These are phyloP conservation scores for Augochlorella aurata DNA, from an alignment of 2,888 invertebrate species.

Conservation along the genomic window DNA sequence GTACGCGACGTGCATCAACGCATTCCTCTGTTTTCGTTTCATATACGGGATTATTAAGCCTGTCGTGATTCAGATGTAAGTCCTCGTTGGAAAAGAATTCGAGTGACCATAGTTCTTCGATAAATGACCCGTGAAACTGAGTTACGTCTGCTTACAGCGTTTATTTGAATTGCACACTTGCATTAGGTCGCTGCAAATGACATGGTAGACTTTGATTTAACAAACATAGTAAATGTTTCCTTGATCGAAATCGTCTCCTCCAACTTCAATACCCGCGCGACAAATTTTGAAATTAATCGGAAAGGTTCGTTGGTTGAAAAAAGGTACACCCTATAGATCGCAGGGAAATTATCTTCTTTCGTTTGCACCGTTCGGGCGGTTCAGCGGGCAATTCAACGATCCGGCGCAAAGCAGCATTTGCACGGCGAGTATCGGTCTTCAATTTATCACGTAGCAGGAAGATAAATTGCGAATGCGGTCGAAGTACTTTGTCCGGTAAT, in stretches of 20 bases:
- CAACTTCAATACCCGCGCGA: no score
- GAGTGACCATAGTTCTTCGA: no score
- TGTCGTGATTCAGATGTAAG: no score
- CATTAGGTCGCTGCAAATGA: no score
- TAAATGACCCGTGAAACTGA: no score
- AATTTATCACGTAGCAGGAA: conserved; percentile 32
- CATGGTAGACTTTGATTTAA: no score
- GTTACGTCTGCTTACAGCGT: no score
- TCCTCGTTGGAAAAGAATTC: no score
- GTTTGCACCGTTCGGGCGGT: conserved; percentile 12
- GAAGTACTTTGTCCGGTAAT: conserved; percentile 39
- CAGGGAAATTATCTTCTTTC: conserved; percentile 20
- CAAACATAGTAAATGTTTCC: no score
- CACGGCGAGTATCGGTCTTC: conserved; percentile 28
- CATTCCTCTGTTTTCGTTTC: background rate
- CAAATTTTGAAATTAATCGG: background rate
- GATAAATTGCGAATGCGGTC: conserved; percentile 48
- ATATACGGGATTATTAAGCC: no score
- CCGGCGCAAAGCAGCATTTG: conserved; percentile 18
- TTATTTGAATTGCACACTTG: no score
- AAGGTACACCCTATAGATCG: background rate
- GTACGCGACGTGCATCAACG: background rate
- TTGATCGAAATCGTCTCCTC: no score
- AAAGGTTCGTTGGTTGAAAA: background rate
- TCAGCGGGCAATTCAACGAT: conserved; percentile 19